phyloP scores from a whole-genome alignment of 2,888 invertebrate genomes.

The Apeira syringaria region DNA sequence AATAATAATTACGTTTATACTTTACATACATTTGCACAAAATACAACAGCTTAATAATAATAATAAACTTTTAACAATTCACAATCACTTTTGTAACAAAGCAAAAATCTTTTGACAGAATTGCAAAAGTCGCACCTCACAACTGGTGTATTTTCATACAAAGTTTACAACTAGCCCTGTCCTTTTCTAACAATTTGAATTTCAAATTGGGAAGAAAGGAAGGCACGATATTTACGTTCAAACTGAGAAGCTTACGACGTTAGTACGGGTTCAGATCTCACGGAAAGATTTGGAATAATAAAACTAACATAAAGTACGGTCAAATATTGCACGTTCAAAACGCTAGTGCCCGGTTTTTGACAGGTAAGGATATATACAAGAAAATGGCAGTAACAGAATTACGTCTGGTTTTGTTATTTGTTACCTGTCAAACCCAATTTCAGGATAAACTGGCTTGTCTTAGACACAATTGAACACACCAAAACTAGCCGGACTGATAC shows the following conservation, averaged over 20 bases:
- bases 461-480: background rate
- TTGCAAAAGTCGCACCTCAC: slow-evolving; percentile 25
- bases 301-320: slow-evolving; percentile 33
- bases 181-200: slow-evolving; percentile 37
- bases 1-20: slow-evolving; percentile 42
- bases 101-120: slow-evolving; percentile 4
- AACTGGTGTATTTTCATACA: slow-evolving; percentile 34
- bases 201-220: slow-evolving; percentile 37
- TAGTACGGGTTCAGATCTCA: slow-evolving; percentile 50
- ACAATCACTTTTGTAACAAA: slow-evolving; percentile 15
- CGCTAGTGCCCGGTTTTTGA: slow-evolving; percentile 36
- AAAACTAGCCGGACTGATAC: too few relatives aligned
- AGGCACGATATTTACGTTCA: slow-evolving; percentile 20
- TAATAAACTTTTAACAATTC: slow-evolving; percentile 15
- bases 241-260: slow-evolving; percentile 33
- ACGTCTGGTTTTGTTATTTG: slow-evolving; percentile 9
- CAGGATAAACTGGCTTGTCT: background rate
- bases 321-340: slow-evolving; percentile 53
- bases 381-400: slow-evolving; percentile 22
- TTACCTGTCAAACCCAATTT: background rate
- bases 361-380: slow-evolving; percentile 11
- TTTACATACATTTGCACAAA: slow-evolving; percentile 34
- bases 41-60: slow-evolving; percentile 30
- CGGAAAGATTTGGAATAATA: slow-evolving; percentile 29
- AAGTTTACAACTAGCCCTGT: slow-evolving; percentile 24